These are phyloP conservation scores for Epirrhoe alternata DNA, from an alignment of 2,888 invertebrate genomes.

Conservation along the genomic window DNA sequence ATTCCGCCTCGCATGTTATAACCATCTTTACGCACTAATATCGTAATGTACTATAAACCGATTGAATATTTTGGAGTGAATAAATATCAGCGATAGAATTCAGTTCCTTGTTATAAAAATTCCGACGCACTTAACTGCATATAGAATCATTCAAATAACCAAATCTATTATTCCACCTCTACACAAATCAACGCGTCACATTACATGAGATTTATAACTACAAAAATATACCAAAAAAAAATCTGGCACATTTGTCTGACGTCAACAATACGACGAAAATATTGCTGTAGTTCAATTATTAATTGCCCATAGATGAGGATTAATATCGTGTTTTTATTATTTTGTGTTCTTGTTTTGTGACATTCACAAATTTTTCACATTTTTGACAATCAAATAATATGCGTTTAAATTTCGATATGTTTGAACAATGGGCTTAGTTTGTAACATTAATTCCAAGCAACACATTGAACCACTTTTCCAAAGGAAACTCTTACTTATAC, in stretches of 20 bases:
- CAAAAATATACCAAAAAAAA: conserved; percentile 39
- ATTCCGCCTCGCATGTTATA: too few species aligned
- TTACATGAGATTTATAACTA: conserved; percentile 45
- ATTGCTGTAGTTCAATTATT: conserved; percentile 62
- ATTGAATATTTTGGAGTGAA: not conserved
- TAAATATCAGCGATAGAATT: conserved; percentile 13
- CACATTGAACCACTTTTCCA: not conserved
- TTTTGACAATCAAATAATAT: not conserved
- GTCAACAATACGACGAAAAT: conserved; percentile 70
- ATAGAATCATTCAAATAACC: conserved; percentile 41
- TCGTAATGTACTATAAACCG: not conserved
- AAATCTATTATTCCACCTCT: conserved; percentile 43
- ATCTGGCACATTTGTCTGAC: conserved; percentile 59
- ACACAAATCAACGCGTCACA: conserved; percentile 49
- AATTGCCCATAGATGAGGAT: conserved; percentile 67
- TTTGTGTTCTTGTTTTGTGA: conserved; percentile 6
- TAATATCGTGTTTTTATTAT: conserved; percentile 59
- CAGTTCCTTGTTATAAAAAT: conserved; percentile 15
- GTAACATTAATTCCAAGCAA: not conserved
- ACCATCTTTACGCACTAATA: too few species aligned
- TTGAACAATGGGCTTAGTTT: not conserved
- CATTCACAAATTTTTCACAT: conserved; percentile 2
- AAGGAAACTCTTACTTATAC: not conserved
- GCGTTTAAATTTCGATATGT: not conserved
- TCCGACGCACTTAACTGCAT: conserved; percentile 34